Evolutionary conservation across 2,797 vertebrate species (phyloP), one percentile per base, ranked within the genome.

Genomic region (Coregonus suidteri): DNA sequence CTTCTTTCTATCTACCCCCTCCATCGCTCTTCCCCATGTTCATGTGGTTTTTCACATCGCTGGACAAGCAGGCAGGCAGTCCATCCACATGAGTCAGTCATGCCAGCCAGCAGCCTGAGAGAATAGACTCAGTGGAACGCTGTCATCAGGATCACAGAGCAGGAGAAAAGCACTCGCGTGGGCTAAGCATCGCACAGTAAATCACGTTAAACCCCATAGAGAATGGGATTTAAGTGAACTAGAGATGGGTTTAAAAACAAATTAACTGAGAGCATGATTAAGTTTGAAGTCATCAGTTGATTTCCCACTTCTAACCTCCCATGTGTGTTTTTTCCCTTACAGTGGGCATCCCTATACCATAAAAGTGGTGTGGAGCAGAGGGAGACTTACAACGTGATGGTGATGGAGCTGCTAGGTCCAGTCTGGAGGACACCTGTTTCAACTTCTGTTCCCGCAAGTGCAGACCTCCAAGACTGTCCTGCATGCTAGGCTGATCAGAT

Each of bases 381-480:
- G 94, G 94, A 1, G 94, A 95, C 85, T 95, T 95, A 95, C 83
- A 95, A 95, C 6, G 94, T 95, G 94, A 99, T 98, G 97, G 97
- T 99, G 75, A 99, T 99, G 97, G 97, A 99, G 88, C 93, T 99
- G 78, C 91, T 99, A 88, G 97, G 97, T 47, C 97, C 97, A 99
- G 97, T 85, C 89, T 99, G 75, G 97, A 99, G 88, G 97, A 99
- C 90, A 99, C 90, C 95, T 99, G 85, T 99, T 98, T 98, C 92
- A 98, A 98, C 94, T 99, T 99, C 94, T 99, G 97, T 87, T 98
- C 97, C 74, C 96, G 97, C 89, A 99, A 98, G 92, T 99, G 98
- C 92, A 99, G 96, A n/a, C 82, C 96, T 98, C 86, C 86, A 98
- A 98, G 91, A 99, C 97, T 0, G 97, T 99, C 83, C 95, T 99